A percentile compares a stretch with the other conserved stretches of the same genome.
phyloP scores from a whole-genome alignment of 92 coral and sea anemone species.

The Scolanthus callimorphus region DNA sequence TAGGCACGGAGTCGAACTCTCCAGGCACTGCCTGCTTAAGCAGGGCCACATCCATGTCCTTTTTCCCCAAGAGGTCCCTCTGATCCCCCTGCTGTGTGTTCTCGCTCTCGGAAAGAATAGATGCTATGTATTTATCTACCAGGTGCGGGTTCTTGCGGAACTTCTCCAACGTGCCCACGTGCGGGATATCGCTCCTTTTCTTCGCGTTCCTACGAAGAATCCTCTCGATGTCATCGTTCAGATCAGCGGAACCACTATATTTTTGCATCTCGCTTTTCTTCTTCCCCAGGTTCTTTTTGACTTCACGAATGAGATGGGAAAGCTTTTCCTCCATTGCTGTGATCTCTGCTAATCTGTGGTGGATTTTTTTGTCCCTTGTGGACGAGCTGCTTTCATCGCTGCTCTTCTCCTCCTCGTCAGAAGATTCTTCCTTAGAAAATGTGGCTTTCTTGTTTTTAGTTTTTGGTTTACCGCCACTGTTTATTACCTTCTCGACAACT shows the following conservation, averaged over 20 bases:
- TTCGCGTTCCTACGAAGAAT: conserved; percentile 10
- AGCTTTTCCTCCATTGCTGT: conserved; percentile 50
- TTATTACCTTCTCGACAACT: conserved; percentile 63
- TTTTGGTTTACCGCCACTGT: conserved; percentile 11
- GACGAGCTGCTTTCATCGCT: too few relatives aligned
- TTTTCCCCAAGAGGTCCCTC: conserved; percentile 61
- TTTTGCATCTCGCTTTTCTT: conserved; percentile 30
- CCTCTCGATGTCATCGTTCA: conserved; percentile 36
- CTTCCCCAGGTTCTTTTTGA: conserved; percentile 51
- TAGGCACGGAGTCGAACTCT: conserved; percentile 69
- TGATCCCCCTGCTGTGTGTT: conserved; percentile 77
- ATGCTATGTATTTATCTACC: conserved; percentile 80
- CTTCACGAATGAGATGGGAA: conserved; percentile 53
- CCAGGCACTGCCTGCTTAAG: conserved; percentile 67
- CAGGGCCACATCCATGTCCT: conserved; percentile 58
- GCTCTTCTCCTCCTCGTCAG: conserved; percentile 4
- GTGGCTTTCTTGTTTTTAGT: too few relatives aligned
- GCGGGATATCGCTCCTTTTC: conserved; percentile 49
- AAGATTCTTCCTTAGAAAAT: too few relatives aligned
- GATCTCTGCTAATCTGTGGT: conserved; percentile 64
- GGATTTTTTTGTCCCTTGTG: conserved; percentile 58
- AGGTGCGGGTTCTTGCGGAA: conserved; percentile 54
- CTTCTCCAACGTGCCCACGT: conserved; percentile 31
- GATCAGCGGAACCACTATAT: conserved; percentile 3
- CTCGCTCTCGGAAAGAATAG: conserved; percentile 52